Percentiles rank a stretch among this genome's conserved stretches.
Evolutionary conservation across 2,888 invertebrate species (phyloP).

Genomic region (Scrobipalpa costella): DNA sequence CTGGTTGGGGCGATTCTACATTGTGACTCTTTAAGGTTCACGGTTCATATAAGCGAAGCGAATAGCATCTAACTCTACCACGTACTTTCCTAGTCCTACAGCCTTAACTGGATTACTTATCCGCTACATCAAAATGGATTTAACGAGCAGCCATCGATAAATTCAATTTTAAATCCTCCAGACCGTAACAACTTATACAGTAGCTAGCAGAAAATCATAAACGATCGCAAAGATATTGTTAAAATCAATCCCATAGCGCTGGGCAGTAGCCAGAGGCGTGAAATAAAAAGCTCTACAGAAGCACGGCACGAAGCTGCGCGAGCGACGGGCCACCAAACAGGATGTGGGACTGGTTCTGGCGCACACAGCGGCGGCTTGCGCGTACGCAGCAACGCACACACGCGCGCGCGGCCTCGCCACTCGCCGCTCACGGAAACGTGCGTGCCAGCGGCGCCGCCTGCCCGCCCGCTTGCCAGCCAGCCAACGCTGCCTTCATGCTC

Average conservation of each 20-base stretch:
- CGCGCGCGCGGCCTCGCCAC: constrained; percentile 65
- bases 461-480: constrained; percentile 23
- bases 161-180: constrained; percentile 10
- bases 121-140: not conserved
- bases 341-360: constrained; percentile 79
- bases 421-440: constrained; percentile 77
- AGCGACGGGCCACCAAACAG: constrained; percentile 75
- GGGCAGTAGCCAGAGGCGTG: constrained; percentile 56
- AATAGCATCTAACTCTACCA: not conserved
- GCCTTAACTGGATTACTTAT: not conserved
- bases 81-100: not conserved
- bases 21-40: not conserved
- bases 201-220: constrained; percentile 28
- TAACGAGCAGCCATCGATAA: constrained; percentile 12
- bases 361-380: constrained; percentile 52
- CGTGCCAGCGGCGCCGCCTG: constrained; percentile 52
- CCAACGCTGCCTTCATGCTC: constrained; percentile 44
- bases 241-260: constrained; percentile 42
- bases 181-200: constrained; percentile 18
- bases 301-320: constrained; percentile 65
- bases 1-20: not conserved
- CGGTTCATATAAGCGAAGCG: not conserved
- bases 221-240: constrained; percentile 35
- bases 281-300: constrained; percentile 78
- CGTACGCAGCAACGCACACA: constrained; percentile 55